Base-by-base conservation (phyloP, 2,113 vertebrate species). In the Catharus bicknelli region DNA sequence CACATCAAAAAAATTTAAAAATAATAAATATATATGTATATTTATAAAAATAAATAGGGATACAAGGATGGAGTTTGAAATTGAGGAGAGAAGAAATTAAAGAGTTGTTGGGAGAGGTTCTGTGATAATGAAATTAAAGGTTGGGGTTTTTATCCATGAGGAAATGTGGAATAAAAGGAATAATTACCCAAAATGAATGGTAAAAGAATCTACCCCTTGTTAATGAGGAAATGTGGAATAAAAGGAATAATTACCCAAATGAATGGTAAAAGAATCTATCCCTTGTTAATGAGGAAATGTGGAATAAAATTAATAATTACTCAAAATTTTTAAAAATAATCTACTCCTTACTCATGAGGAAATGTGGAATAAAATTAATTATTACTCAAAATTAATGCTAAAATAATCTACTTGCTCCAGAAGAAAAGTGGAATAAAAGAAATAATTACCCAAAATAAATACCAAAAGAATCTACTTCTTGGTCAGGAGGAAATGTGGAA, bases 91-190 rank as follows among this genome's bases (percentile, higher is more conserved):
- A 36, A 26, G 32, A 1, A 30, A 8, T 6, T 12, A 0, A 38
- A 53, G 45, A 19, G 8, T 15, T 5, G 16, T 7, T 29, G 61
- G 7, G 10, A 50, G 36, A 13, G 59, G 26, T 13, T 50, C 1
- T 1, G 5, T 5, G 61, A 9, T 16, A 5, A 18, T 0, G 3
- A n/a, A 30, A 15, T 1, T 7, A 75, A 67, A 72, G 17, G 16
- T 57, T 25, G 2, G 42, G 13, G 4, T 6, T 2, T 16, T 36
- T 5, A 26, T n/a, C 20, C 12, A 5, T 19, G 64, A 68, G 66
- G 10, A 53, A 23, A 50, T 50, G 45, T 45, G 45, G 45, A 45
- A 21, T 45, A 21, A 45, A 45, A 20, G 27, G 13, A 29, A 7
- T 20, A 45, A 45, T n/a, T 45, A 45, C 20, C 30, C 15, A 12